A percentile compares a stretch with the other conserved stretches of the same genome.
phyloP scores from a whole-genome alignment of 2,113 vertebrate species.

The Electrona antarctica region DNA sequence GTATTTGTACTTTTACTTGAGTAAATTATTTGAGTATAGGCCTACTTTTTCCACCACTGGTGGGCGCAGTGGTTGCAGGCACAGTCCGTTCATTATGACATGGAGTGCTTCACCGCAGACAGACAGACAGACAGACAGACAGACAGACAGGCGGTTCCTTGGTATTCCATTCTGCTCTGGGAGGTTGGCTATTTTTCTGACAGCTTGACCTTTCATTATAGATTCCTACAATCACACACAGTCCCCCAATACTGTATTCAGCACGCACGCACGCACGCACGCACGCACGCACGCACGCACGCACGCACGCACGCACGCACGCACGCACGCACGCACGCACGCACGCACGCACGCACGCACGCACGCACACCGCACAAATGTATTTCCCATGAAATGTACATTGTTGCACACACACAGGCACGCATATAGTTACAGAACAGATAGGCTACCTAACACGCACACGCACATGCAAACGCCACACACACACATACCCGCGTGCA shows the following conservation, averaged over 20 bases:
- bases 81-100: no score
- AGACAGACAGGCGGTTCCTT: constrained; percentile 47
- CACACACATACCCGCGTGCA: neutral
- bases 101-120: constrained; percentile 32
- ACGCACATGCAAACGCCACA: neutral
- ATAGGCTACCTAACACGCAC: neutral
- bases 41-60: no score
- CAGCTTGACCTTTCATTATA: constrained; percentile 71
- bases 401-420: neutral
- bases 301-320: neutral
- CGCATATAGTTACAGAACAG: neutral
- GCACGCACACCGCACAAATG: neutral
- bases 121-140: neutral
- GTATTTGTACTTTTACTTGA: no score
- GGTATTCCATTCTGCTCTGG: constrained; percentile 51
- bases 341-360: neutral
- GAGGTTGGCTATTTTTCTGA: constrained; percentile 58
- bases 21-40: no score
- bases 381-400: neutral
- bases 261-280: constrained; percentile 41
- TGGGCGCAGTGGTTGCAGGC: no score
- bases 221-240: constrained; percentile 66
- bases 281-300: constrained; percentile 18
- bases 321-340: constrained; percentile 2
- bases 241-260: constrained; percentile 65